Percentiles rank a stretch among this genome's conserved stretches.
Evolutionary conservation across 2,113 vertebrate genomes (phyloP).

Genomic region (Malurus cyaneus): DNA sequence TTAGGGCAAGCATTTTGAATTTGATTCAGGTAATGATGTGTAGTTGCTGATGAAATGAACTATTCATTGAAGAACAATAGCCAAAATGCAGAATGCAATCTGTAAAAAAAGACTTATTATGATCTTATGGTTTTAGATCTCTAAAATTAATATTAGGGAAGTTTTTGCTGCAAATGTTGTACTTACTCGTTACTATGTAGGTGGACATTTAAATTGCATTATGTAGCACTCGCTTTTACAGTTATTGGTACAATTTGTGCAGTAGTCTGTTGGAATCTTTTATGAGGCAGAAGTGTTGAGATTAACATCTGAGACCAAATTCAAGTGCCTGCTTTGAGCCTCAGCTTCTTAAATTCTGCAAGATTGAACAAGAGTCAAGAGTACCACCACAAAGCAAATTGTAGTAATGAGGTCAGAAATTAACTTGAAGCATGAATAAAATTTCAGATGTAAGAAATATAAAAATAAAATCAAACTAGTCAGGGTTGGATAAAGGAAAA

Average conservation of each 20-base stretch:
- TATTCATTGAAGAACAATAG: neutral
- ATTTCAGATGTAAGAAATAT: neutral
- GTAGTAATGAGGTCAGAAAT: neutral
- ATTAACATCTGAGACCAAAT: neutral
- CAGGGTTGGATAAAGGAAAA: neutral
- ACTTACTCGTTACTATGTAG: neutral
- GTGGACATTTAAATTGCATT: neutral
- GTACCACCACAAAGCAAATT: neutral
- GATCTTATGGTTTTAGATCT: neutral
- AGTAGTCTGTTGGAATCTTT: neutral
- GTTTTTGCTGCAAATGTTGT: neutral
- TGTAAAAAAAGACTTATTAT: neutral
- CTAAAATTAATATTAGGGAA: neutral
- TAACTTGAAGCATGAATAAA: neutral
- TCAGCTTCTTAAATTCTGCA: neutral
- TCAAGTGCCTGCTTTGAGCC: neutral
- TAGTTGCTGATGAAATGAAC: neutral
- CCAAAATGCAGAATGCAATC: neutral
- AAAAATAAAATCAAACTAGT: neutral
- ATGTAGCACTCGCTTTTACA: neutral
- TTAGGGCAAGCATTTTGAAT: neutral
- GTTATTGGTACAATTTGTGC: neutral
- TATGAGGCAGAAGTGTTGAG: neutral
- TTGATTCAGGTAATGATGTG: neutral
- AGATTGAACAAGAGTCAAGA: neutral